Percentiles rank a stretch among this genome's conserved stretches.
Conservation (phyloP, 2,113 vertebrate genomes). For the Gymnocephalus cernua region DNA sequence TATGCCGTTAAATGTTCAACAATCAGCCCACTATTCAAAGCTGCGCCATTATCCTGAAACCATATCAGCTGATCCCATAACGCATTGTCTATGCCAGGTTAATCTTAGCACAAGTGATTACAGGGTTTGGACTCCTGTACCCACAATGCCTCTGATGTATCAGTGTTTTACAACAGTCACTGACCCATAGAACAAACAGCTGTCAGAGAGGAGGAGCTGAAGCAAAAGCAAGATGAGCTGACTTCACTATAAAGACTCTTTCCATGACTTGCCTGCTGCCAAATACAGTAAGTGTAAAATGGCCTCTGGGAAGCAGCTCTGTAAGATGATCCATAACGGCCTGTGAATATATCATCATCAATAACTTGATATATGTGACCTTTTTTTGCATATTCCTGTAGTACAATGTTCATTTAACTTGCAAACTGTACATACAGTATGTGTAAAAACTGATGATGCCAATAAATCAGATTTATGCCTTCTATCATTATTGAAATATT, state of each 20-base stretch:
- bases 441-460: slow-evolving; percentile 49
- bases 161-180: not conserved
- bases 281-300: not conserved
- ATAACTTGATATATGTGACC: slow-evolving; percentile 25
- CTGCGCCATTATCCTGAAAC: not conserved
- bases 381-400: slow-evolving; percentile 1
- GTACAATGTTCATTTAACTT: slow-evolving; percentile 15
- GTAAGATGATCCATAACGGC: not conserved
- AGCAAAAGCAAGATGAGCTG: not conserved
- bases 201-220: not conserved
- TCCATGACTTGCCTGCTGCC: slow-evolving; percentile 7
- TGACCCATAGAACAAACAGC: not conserved
- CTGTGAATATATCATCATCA: not conserved
- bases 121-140: not conserved
- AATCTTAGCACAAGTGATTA: not conserved
- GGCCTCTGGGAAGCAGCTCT: not conserved
- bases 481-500: slow-evolving; percentile 6
- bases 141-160: not conserved
- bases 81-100: not conserved
- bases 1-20: not conserved
- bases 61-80: not conserved
- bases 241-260: not conserved
- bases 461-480: slow-evolving; percentile 70
- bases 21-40: too few species aligned
- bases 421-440: slow-evolving; percentile 20